phyloP scores from a whole-genome alignment of 2,888 invertebrate genomes.

The Idaea aversata region DNA sequence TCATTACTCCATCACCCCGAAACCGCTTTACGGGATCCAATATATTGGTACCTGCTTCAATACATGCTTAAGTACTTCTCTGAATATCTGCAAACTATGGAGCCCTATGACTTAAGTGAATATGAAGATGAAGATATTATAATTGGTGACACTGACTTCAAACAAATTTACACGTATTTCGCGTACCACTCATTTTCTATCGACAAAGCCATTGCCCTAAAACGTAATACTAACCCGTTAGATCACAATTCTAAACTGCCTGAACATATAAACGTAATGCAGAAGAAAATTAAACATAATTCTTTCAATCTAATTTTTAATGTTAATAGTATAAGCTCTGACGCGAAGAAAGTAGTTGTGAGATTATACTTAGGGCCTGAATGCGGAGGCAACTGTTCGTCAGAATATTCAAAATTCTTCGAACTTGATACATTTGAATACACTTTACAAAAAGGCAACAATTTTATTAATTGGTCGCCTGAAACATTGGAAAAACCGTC shows the following conservation, averaged over 20 bases:
- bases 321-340: conserved; percentile 29
- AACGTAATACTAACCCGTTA: conserved; percentile 12
- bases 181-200: conserved; percentile 56
- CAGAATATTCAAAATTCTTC: conserved; percentile 50
- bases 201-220: conserved; percentile 42
- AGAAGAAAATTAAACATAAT: conserved; percentile 56
- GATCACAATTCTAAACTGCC: conserved; percentile 25
- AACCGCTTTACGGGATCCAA: conserved; percentile 64
- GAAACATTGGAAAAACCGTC: conserved; percentile 47
- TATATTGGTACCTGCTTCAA: conserved; percentile 61
- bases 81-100: conserved; percentile 50
- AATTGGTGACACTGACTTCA: conserved; percentile 45
- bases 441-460: conserved; percentile 50
- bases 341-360: conserved; percentile 37
- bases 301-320: conserved; percentile 55
- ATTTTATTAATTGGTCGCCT: conserved; percentile 54
- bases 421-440: conserved; percentile 55
- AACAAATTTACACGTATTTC: conserved; percentile 58
- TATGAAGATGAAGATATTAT: conserved; percentile 50
- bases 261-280: conserved; percentile 48
- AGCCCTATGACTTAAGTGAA: conserved; percentile 49
- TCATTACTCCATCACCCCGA: conserved; percentile 65
- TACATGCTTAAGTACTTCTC: conserved; percentile 54
- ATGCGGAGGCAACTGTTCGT: conserved; percentile 54
- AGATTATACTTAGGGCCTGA: conserved; percentile 64